Evolutionary conservation across 2,797 vertebrate genomes (phyloP).

Genomic region (Lycodopsis pacificus): DNA sequence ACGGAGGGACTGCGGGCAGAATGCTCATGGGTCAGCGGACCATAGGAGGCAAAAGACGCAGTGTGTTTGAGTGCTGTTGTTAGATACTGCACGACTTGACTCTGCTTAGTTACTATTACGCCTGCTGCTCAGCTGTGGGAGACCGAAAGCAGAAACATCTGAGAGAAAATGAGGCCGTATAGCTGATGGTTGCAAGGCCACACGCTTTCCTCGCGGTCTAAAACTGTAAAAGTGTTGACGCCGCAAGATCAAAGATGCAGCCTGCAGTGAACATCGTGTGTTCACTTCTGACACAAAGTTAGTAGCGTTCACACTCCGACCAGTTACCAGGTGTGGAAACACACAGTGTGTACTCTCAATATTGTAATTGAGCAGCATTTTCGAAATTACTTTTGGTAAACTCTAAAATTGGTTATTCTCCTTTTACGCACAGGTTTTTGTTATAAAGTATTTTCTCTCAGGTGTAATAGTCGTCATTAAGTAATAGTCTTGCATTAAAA

Average conservation of each 20-base stretch:
- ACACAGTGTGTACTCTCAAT: background rate
- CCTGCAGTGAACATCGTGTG: background rate
- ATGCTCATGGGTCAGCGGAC: conserved; percentile 27
- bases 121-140: background rate
- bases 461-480: background rate
- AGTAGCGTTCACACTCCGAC: background rate
- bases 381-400: background rate
- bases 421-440: background rate
- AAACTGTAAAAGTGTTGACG: background rate
- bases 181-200: conserved; percentile 1
- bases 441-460: background rate
- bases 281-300: conserved; percentile 24
- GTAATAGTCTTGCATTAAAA: background rate
- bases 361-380: background rate
- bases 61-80: conserved; percentile 28
- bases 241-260: conserved; percentile 40
- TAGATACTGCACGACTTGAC: conserved; percentile 9
- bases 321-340: background rate
- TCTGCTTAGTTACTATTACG: background rate
- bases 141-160: background rate
- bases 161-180: background rate
- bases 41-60: conserved; percentile 28
- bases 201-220: conserved; percentile 1
- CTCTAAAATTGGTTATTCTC: background rate
- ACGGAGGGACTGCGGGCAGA: conserved; percentile 25